These are phyloP conservation scores for Pseudotriccus pelzelni DNA, from an alignment of 2,797 vertebrate genomes.

Conservation along the genomic window DNA sequence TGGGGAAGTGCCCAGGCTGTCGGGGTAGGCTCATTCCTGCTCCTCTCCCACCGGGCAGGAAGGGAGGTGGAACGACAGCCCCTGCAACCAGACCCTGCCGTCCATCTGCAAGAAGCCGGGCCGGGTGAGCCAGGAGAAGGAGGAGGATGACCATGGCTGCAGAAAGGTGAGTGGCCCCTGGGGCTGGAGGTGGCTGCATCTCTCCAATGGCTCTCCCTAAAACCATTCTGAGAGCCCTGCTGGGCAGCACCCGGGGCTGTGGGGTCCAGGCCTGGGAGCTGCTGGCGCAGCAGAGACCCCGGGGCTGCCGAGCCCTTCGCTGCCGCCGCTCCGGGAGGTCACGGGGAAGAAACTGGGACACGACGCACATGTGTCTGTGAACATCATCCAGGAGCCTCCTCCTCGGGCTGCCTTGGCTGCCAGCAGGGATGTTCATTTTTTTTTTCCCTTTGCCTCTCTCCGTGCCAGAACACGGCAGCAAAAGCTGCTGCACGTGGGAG, in stretches of 20 bases:
- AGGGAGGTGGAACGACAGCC: constrained; percentile 95
- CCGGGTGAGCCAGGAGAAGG: constrained; percentile 82
- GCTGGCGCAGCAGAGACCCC: not conserved
- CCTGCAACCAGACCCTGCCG: constrained; percentile 91
- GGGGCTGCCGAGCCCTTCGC: not conserved
- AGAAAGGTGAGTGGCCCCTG: constrained; percentile 79
- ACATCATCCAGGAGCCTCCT: not conserved
- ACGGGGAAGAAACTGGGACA: not conserved
- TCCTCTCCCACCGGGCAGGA: constrained; percentile 76
- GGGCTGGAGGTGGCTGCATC: not conserved
- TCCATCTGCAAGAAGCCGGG: constrained; percentile 95
- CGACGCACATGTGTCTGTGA: accelerated
- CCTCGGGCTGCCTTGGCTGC: not conserved
- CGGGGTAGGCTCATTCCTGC: not conserved
- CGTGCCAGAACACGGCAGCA: not conserved
- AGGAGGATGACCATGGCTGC: constrained; percentile 87
- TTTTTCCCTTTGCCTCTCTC: not conserved
- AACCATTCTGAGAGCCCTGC: accelerated
- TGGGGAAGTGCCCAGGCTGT: not conserved
- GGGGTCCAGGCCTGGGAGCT: not conserved
- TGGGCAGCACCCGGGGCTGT: accelerated
- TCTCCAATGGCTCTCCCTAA: not conserved
- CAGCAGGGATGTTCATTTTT: not conserved
- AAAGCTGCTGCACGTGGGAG: not conserved
- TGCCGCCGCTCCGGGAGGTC: not conserved